Conservation (phyloP, 2,113 vertebrate genomes). For the Origma solitaria region DNA sequence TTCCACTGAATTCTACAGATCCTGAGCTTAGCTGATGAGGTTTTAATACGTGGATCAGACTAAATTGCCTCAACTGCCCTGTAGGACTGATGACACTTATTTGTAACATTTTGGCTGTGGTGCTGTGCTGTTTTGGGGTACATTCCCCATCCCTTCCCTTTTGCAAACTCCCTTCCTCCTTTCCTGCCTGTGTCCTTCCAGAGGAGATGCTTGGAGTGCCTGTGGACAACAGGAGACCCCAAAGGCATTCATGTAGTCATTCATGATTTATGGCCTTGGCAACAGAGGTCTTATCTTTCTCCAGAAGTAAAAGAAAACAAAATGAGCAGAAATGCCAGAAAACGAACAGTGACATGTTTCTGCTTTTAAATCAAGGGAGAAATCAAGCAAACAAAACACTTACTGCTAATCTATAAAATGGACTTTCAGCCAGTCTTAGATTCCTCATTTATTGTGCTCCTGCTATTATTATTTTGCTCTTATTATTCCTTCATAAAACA, state of each 20-base stretch:
- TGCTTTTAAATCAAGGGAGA: neutral
- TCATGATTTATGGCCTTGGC: neutral
- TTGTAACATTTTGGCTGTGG: neutral
- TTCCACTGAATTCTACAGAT: neutral
- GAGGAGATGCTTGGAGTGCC: neutral
- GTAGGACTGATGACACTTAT: neutral
- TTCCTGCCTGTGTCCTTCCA: neutral
- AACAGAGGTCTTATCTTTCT: slow-evolving; percentile 17
- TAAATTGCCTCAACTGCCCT: neutral
- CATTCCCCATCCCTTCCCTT: neutral
- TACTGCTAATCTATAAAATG: neutral
- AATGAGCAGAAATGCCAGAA: neutral
- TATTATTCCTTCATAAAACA: neutral
- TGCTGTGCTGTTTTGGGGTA: neutral
- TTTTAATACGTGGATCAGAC: neutral
- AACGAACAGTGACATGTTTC: neutral
- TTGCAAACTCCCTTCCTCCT: neutral
- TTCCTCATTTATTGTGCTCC: neutral
- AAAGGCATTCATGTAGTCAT: neutral
- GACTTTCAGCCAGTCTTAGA: neutral
- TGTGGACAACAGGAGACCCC: neutral
- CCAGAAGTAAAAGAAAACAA: neutral
- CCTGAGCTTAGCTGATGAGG: neutral
- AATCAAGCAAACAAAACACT: neutral
- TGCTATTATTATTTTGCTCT: neutral